phyloP scores from a whole-genome alignment of 2,888 invertebrate species.

The Ophioninae sp. region DNA sequence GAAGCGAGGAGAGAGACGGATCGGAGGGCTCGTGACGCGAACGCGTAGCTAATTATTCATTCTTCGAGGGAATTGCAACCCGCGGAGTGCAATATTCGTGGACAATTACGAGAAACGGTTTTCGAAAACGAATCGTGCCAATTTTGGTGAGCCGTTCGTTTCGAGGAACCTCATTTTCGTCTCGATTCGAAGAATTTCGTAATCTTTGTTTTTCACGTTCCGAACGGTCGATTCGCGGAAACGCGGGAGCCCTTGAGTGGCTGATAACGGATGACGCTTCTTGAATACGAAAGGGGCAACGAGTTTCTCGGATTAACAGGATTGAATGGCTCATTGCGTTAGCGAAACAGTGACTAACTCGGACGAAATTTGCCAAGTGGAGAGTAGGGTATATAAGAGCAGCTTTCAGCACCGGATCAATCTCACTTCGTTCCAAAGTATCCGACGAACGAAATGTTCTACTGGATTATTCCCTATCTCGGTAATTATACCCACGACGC shows the following conservation, averaged over 20 bases:
- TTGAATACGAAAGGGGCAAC: constrained; percentile 4
- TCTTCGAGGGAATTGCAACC: too few species aligned
- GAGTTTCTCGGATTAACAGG: constrained; percentile 5
- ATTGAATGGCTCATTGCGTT: constrained; percentile 27
- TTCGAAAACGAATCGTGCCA: too few species aligned
- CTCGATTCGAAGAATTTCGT: neutral
- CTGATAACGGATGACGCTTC: neutral
- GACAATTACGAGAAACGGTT: too few species aligned
- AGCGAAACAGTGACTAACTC: constrained; percentile 7
- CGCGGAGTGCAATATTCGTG: too few species aligned
- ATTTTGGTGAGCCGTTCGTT: too few species aligned
- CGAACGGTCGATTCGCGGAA: neutral
- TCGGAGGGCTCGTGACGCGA: too few species aligned
- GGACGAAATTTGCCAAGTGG: constrained; percentile 7
- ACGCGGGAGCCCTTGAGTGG: neutral
- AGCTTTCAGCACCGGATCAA: constrained; percentile 14
- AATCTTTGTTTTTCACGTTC: neutral
- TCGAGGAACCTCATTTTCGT: too few species aligned
- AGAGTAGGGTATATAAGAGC: constrained; percentile 23
- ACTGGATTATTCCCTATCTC: constrained; percentile 46
- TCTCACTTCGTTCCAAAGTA: constrained; percentile 6
- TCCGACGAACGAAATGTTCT: constrained; percentile 32
- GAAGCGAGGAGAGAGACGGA: too few species aligned
- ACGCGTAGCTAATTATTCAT: too few species aligned
- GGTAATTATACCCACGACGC: constrained; percentile 11